phyloP scores from a whole-genome alignment of 2,888 invertebrate genomes.

The Polyploca ridens region DNA sequence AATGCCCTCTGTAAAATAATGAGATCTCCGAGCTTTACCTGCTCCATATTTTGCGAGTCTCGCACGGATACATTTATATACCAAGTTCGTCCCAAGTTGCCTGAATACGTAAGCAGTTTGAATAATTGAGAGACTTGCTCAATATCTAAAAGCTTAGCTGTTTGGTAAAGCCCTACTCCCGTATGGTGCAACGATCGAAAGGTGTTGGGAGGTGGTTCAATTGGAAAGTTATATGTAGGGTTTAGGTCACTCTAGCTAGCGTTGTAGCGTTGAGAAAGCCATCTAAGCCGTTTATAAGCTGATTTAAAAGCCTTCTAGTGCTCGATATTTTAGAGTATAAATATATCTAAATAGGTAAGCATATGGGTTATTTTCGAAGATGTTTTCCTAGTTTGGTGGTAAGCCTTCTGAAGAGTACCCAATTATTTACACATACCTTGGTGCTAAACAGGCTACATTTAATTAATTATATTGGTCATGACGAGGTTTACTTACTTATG shows the following conservation, averaged over 20 bases:
- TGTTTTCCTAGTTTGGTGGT: background rate
- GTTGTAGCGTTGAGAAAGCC: background rate
- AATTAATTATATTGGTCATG: background rate
- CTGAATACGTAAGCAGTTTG: background rate
- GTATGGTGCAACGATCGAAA: background rate
- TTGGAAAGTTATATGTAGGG: background rate
- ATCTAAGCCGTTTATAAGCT: background rate
- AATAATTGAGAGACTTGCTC: background rate
- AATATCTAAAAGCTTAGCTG: background rate
- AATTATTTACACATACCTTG: background rate
- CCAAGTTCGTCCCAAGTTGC: background rate
- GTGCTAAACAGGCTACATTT: background rate
- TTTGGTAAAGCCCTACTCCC: background rate
- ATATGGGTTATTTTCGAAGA: background rate
- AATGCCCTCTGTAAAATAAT: too few species aligned
- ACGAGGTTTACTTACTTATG: background rate
- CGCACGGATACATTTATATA: background rate
- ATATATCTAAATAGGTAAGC: too few species aligned
- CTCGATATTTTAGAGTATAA: too few species aligned
- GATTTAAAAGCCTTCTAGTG: background rate
- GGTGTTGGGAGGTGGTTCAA: background rate
- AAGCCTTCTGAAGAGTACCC: background rate
- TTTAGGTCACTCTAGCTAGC: background rate
- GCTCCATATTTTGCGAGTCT: background rate
- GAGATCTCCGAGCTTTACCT: conserved; percentile 1